Evolutionary conservation across 2,888 invertebrate genomes (phyloP).

Genomic region (Drosophila rubida): DNA sequence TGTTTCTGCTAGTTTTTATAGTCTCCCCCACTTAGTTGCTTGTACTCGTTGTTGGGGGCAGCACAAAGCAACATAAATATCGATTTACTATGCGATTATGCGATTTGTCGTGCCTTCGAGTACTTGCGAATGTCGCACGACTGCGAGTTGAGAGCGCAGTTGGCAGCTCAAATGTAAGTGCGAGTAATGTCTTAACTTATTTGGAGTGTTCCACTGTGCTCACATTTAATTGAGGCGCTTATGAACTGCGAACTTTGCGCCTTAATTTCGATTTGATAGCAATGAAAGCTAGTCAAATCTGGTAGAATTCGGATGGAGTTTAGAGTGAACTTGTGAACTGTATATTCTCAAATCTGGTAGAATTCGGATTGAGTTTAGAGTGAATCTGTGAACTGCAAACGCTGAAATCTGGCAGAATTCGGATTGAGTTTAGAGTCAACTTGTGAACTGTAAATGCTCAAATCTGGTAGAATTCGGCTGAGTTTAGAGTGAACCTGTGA

Average conservation of each 20-base stretch:
- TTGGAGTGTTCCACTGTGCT: background rate
- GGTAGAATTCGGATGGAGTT: no score
- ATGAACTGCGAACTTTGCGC: background rate
- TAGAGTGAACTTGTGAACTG: no score
- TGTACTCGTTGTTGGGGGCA: constrained; percentile 15
- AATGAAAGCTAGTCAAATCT: no score
- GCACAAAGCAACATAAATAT: constrained; percentile 57
- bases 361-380: no score
- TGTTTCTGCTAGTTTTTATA: constrained; percentile 45
- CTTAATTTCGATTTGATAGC: background rate
- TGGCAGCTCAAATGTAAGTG: constrained; percentile 16
- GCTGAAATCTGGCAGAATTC: no score
- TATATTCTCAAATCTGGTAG: no score
- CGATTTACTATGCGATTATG: constrained; percentile 50
- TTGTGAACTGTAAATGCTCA: no score
- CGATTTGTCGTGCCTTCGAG: constrained; percentile 16
- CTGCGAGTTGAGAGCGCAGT: constrained; percentile 9
- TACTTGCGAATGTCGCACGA: constrained; percentile 4
- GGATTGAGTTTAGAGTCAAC: no score
- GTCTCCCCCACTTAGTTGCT: constrained; percentile 1
- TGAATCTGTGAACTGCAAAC: no score
- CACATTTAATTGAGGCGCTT: background rate
- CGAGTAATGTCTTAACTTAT: constrained; percentile 10
- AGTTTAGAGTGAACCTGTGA: no score
- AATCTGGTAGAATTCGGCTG: no score